Evolutionary conservation across 2,113 vertebrate species (phyloP), one percentile per base, ranked within the genome.

Genomic region (Lagopus muta): DNA sequence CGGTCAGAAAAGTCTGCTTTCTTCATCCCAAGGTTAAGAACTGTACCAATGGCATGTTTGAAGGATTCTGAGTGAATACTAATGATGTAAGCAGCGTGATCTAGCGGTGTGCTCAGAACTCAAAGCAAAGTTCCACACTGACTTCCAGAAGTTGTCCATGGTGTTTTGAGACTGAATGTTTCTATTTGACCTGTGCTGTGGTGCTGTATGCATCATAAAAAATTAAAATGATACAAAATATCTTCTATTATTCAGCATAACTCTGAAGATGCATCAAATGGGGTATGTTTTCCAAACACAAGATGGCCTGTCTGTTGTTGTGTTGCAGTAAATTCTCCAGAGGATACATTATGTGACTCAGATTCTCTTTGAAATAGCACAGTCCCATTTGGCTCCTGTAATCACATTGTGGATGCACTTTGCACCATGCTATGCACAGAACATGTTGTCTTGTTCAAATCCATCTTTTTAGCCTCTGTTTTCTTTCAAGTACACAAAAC

Each of bases 191-290:
- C 66, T 73, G 57, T 45, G 16, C 36, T 61, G 19, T 78, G 30
- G 18, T 48, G 43, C 20, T 90, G 24, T 36, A 32, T 62, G 24
- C 34, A 32, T 66, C 36, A 90, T 90, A 70, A 94, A 94, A 92
- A 91, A 61, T 60, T 64, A 71, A 94, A 38, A 25, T 20, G 52
- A 64, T 74, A 81, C 34, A 80, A 54, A 75, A 2, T 45, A 43
- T 93, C 57, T 91, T 94, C 65, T 75, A 92, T 97, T 94, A 95
- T 93, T 95, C 82, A 95, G 57, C 19, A 75, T 54, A 86, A 80
- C 61, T 86, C 25, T 84, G 66, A 94, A 94, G 73, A 76, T 72
- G 36, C 43, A 75, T 92, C 73, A 79, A 94, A 83, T 8, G n/a
- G 61, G 91, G 19, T 38, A 36, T 74, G 65, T 91, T 94, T 93